Evolutionary conservation across 2,113 vertebrate genomes (phyloP).

Genomic region (Grammatotria lemairii): DNA sequence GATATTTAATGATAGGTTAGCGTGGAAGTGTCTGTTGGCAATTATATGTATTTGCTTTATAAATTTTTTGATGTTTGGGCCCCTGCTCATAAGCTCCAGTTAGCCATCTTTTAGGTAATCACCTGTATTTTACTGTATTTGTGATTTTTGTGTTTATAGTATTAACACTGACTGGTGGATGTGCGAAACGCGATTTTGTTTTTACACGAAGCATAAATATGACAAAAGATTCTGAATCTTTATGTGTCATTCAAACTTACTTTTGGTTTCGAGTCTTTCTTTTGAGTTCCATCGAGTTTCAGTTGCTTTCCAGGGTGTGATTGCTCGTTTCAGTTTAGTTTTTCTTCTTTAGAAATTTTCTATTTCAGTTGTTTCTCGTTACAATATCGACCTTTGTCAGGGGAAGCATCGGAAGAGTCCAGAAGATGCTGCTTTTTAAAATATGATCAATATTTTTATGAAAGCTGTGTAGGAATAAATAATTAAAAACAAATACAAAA

Average conservation of each 20-base stretch:
- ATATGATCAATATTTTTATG: background rate
- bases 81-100: background rate
- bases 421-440: background rate
- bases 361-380: background rate
- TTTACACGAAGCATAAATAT: background rate
- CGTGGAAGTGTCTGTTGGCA: background rate
- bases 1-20: background rate
- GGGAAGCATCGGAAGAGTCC: background rate
- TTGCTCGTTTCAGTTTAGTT: background rate
- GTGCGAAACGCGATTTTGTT: background rate
- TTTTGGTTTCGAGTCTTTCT: background rate
- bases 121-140: background rate
- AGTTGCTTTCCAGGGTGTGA: background rate
- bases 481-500: background rate
- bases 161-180: background rate
- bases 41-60: accelerated
- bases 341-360: background rate
- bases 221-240: background rate
- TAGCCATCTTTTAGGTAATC: background rate
- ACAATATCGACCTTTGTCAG: background rate
- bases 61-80: accelerated
- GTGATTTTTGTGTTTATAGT: background rate
- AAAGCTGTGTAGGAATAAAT: background rate
- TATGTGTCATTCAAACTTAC: background rate
- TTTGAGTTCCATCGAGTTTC: background rate